Evolutionary conservation across 2,797 vertebrate species (phyloP), one percentile per base, ranked within the genome.

Genomic region (Synanceia verrucosa): DNA sequence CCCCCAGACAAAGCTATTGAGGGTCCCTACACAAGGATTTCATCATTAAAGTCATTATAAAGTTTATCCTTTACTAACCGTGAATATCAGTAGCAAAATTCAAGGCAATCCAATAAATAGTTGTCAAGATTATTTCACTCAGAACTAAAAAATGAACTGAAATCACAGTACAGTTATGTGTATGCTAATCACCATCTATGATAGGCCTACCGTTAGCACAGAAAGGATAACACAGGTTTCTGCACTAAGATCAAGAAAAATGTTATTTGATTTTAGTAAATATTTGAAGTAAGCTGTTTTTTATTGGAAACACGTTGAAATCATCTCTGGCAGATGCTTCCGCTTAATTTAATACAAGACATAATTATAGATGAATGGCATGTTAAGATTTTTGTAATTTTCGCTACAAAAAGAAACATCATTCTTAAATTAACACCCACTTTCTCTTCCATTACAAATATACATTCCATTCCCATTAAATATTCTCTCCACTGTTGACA

Each of bases 231-330:
- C 23, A 19, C 10, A 47, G 37, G 8, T 36, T 34, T 1, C 31
- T 62, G 31, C 24, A 39, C 14, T 19, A 23, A 4, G 56, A 39
- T 48, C 3, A 29, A 55, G 4, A 21, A 16, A 37, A 16, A 34
- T n/a, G 0, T 6, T 14, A 53, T 41, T 4, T n/a, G 16, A 51
- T 44, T 62, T 59, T 33, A 19, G 8, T 33, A 37, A 56, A 65
- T 11, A 55, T 4, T 65, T 37, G 18, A 6, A 23, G 44, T 1
- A 53, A 13, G 2, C 10, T 10, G 4, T 8, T 50, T 57, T 28
- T 71, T 23, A 57, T 21, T 34, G 10, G 52, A 65, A 68, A 36
- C 57, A 37, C 43, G 34, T 46, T 72, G 36, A 57, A 71, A 62
- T 36, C 28, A 33, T 51, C 6, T 34, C 7, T 33, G 23, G 8